phyloP scores from a whole-genome alignment of 2,888 invertebrate genomes.

The Machimus atricapillus region DNA sequence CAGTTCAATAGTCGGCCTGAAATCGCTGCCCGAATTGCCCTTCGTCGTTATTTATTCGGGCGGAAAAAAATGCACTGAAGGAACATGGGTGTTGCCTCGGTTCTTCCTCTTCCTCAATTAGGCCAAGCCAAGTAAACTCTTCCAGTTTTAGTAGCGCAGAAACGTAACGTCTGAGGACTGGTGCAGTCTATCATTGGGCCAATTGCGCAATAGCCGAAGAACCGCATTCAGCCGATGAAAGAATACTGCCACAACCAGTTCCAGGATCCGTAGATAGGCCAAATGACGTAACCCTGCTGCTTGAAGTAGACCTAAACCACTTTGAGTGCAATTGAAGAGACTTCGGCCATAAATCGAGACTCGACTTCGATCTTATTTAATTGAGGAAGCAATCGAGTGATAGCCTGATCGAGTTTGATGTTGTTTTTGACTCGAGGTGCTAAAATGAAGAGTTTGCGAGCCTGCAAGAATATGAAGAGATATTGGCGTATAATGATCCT shows the following conservation, averaged over 20 bases:
- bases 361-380: neutral
- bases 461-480: neutral
- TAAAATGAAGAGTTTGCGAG: neutral
- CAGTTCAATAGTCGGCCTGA: neutral
- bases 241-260: neutral
- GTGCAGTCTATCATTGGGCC: neutral
- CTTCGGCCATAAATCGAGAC: neutral
- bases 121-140: neutral
- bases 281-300: neutral
- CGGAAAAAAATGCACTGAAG: neutral
- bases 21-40: neutral
- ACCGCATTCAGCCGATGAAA: neutral
- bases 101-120: conserved; percentile 4
- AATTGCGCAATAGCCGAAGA: neutral
- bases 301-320: neutral
- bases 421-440: neutral
- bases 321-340: neutral
- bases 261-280: neutral
- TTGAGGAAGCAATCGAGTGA: neutral
- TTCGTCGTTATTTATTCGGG: neutral
- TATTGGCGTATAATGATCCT: neutral
- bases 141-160: neutral
- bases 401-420: neutral
- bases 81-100: neutral
- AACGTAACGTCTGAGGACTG: neutral